A percentile compares a stretch with the other conserved stretches of the same genome.
Conservation (phyloP, 1,140 invertebrate genomes). For the Drosophila lacteicornis region DNA sequence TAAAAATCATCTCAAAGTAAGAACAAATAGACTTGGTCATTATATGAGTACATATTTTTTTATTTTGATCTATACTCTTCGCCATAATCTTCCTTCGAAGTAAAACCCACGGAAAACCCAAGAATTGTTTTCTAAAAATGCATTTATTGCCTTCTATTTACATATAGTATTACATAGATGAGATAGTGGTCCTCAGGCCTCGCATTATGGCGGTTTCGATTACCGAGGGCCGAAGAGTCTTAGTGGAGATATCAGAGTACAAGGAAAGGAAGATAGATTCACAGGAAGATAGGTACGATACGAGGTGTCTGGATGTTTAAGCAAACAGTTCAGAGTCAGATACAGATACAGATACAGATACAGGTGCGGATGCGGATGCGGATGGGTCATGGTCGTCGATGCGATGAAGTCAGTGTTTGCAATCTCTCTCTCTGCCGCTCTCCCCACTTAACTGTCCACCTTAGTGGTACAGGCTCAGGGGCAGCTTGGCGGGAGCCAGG, state of each 20-base stretch:
- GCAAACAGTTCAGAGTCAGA: slow-evolving; percentile 38
- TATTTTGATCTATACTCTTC: too few species aligned
- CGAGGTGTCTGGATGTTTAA: slow-evolving; percentile 25
- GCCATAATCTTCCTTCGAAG: too few species aligned
- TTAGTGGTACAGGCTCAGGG: slow-evolving; percentile 65
- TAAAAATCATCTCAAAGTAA: too few species aligned
- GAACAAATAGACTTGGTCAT: too few species aligned
- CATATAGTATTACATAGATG: slow-evolving; percentile 57
- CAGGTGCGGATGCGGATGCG: slow-evolving; percentile 37
- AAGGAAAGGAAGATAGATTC: slow-evolving; percentile 23
- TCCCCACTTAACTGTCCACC: neutral
- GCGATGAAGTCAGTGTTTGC: slow-evolving; percentile 75
- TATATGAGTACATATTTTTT: too few species aligned
- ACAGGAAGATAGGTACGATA: slow-evolving; percentile 33
- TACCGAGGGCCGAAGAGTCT: slow-evolving; percentile 45
- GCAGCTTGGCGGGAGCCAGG: slow-evolving; percentile 60
- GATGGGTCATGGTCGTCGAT: slow-evolving; percentile 69
- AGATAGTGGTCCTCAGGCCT: slow-evolving; percentile 50
- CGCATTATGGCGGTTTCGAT: slow-evolving; percentile 14
- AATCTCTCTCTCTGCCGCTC: slow-evolving; percentile 57
- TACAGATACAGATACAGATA: slow-evolving; percentile 37
- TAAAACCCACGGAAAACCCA: neutral
- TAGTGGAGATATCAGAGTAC: slow-evolving; percentile 32
- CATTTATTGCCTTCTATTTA: slow-evolving; percentile 79
- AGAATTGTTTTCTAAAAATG: slow-evolving; percentile 59